Evolutionary conservation across 1,140 invertebrate species (phyloP).

Genomic region (Xylocopa sonorina): DNA sequence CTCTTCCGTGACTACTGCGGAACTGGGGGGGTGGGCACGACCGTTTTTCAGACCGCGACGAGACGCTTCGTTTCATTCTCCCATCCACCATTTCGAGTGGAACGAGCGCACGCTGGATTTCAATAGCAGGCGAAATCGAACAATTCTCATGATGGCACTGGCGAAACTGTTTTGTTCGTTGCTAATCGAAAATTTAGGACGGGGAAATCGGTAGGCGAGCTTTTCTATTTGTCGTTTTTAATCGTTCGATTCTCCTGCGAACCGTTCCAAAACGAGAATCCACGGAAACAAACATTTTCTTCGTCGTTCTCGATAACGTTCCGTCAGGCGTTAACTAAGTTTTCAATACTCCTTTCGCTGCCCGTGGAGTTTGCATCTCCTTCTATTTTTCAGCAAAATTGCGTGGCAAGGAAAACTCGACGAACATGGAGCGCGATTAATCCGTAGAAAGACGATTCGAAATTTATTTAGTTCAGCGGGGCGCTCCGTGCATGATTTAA

Average conservation of each 20-base stretch:
- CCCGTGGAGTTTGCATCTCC: too few species aligned
- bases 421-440: not conserved
- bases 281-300: not conserved
- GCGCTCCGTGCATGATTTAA: constrained; percentile 15
- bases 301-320: not conserved
- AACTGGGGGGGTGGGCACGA: not conserved
- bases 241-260: not conserved
- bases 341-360: not conserved
- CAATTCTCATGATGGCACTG: constrained; percentile 36
- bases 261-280: not conserved
- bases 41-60: constrained; percentile 14
- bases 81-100: constrained; percentile 28
- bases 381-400: too few species aligned
- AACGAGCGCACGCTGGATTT: constrained; percentile 39
- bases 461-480: constrained; percentile 48
- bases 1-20: not conserved
- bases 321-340: not conserved
- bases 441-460: not conserved
- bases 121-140: constrained; percentile 47
- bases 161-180: constrained; percentile 27
- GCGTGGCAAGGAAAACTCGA: not conserved
- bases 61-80: constrained; percentile 30
- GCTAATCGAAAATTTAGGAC: constrained; percentile 45
- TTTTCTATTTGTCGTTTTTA: constrained; percentile 9
- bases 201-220: not conserved